A percentile compares a stretch with the other conserved stretches of the same genome.
Conservation (phyloP, 2,888 invertebrate genomes). For the Agrotis segetum region DNA sequence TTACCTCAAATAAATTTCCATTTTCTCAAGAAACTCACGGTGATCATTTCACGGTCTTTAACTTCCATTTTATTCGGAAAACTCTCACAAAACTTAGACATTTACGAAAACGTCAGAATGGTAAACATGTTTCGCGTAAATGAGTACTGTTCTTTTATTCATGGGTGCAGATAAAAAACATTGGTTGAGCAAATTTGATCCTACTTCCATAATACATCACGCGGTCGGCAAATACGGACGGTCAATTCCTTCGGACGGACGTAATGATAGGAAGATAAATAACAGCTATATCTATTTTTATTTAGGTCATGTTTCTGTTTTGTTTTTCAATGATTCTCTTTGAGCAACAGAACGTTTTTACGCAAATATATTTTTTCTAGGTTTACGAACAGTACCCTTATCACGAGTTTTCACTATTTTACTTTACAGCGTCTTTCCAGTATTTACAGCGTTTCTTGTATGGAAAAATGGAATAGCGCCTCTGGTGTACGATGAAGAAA, state of each 20-base stretch:
- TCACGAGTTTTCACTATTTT: too few relatives aligned
- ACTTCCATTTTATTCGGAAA: slow-evolving; percentile 21
- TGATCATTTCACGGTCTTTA: slow-evolving; percentile 11
- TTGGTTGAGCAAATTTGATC: slow-evolving; percentile 58
- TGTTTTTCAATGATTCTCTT: background rate
- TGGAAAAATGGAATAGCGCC: too few relatives aligned
- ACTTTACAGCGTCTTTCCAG: too few relatives aligned
- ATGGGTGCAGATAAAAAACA: slow-evolving; percentile 59
- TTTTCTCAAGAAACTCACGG: background rate
- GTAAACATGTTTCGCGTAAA: slow-evolving; percentile 55
- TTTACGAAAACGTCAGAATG: slow-evolving; percentile 40
- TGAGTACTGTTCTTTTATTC: slow-evolving; percentile 60
- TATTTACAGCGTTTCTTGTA: too few relatives aligned
- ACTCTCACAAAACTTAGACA: slow-evolving; percentile 26
- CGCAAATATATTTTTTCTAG: too few relatives aligned
- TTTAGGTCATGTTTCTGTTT: slow-evolving; percentile 7
- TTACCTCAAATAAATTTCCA: background rate
- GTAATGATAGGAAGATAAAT: slow-evolving; percentile 39
- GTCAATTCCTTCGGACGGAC: slow-evolving; percentile 35
- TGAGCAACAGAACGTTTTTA: background rate
- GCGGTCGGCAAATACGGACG: slow-evolving; percentile 31
- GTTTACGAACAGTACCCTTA: too few relatives aligned
- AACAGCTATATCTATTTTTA: slow-evolving; percentile 34
- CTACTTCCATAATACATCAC: slow-evolving; percentile 56
- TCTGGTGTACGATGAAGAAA: too few relatives aligned